Base-by-base conservation (phyloP, 2,888 invertebrate genomes). In the Plutella xylostella region DNA sequence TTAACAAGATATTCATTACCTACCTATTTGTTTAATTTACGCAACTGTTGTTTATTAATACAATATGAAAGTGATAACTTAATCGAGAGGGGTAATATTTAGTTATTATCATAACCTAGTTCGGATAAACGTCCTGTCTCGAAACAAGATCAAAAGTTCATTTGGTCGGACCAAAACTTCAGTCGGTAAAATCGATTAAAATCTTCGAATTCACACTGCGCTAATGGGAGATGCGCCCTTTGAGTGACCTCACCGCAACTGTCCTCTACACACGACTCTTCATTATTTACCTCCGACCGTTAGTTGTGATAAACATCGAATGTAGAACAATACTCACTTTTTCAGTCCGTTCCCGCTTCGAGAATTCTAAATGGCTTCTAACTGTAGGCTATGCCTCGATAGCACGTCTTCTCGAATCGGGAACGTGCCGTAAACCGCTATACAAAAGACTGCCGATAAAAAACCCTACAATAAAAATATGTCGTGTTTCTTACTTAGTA, bases 141-240 rank as follows among this genome's bases (percentile, higher is more conserved):
- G 73, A 75, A 76, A 82, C 79, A 78, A 79, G 79, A 78, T 78
- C 65, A 68, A 77, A 69, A 77, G 77, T 80, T 80, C 78, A 78
- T 71, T 83, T 83, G 82, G 82, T 82, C 82, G 82, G 82, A 82
- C 82, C 82, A 80, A 79, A 77, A 80, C 74, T 71, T 83, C 82
- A 83, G 82, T 82, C 82, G 68, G 72, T 77, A 30, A 45, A 35
- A 19, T 46, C 51, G n/a, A 22, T 18, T 34, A 9, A 44, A 44
- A 39, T 37, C 45, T 33, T 40, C 44, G 19, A 33, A 39, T 42
- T 43, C 48, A 12, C 40, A 37, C 30, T 14, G 39, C 39, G 22
- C 39, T 17, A 33, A 6, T 9, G 21, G 25, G 9, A 39, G 12
- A 39, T 39, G 17, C 39, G 39, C 37, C n/a, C 33, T 33, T 33